Evolutionary conservation across 2,797 vertebrate species (phyloP), one percentile per base, ranked within the genome.

Genomic region (Mormyrops boulengeri): DNA sequence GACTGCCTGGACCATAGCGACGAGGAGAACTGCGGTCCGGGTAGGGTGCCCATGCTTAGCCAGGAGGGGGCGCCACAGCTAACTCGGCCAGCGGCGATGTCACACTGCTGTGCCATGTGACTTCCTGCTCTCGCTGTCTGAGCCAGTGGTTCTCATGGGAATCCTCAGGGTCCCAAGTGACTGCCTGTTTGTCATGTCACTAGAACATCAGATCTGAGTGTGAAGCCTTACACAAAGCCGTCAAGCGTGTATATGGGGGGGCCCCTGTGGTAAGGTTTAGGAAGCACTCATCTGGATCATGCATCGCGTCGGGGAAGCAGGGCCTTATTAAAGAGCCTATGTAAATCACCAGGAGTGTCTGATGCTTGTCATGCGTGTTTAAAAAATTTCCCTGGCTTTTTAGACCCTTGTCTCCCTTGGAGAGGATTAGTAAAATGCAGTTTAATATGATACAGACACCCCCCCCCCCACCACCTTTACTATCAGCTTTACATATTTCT

Each of bases 1-100:
- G 97, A 97, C 92, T 97, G 97, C 34, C 95, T 97, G 91, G 97
- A 97, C 91, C 94, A 94, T 89, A 97, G 97, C 0, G 97, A 97
- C 1, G 97, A 97, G 91, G 95, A 95, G 41, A 94, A 92, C 92
- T 97, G 97, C 92, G 94, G 95, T 52, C 94, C 92, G 93, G 97
- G 97, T 95, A 89, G 94, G 93, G 85, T 55, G 5, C 4, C 5
- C 26, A 4, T 2, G 8, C 2, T 17, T 1, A 4, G 9, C 60
- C 60, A 26, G 22, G 22, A 26, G 9, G 22, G 22, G 60, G 22
- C 8, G 22, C 60, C 60, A 66, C 9, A 66, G 60, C 60, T 66
- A 11, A 11, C 8, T 30, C 26, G 19, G 14, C 34, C 66, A 14
- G 50, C 4, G 1, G 30, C 44, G 19, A 57, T 50, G 77, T 82